Conservation (phyloP, 2,888 invertebrate genomes). For the Trichacis sp. region DNA sequence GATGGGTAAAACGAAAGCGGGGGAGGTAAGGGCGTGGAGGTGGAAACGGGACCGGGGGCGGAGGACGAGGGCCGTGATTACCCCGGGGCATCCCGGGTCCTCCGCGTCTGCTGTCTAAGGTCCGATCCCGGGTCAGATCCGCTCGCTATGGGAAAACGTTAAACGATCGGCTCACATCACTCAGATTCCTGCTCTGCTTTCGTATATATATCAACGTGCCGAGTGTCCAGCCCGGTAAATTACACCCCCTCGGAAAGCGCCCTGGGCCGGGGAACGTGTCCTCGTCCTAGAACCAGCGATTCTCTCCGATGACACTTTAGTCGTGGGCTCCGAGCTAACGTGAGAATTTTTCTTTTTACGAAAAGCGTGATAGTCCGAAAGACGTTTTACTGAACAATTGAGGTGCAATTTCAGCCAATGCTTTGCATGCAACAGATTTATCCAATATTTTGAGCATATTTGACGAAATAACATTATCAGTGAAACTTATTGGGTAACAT, state of each 20-base stretch:
- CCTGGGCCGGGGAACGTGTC: conserved; percentile 15
- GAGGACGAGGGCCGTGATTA: conserved; percentile 65
- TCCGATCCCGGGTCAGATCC: conserved; percentile 68
- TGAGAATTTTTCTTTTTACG: too few relatives aligned
- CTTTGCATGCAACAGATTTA: too few relatives aligned
- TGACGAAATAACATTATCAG: too few relatives aligned
- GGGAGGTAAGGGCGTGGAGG: conserved; percentile 30
- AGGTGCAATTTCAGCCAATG: too few relatives aligned
- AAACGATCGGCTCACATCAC: conserved; percentile 69
- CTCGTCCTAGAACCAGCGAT: too few relatives aligned
- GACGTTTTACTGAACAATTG: too few relatives aligned
- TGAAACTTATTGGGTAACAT: too few relatives aligned
- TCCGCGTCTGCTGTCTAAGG: conserved; percentile 53
- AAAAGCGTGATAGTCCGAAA: too few relatives aligned
- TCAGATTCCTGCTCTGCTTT: conserved; percentile 61
- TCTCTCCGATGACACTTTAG: too few relatives aligned
- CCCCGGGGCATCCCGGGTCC: conserved; percentile 63
- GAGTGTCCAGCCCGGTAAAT: conserved; percentile 33
- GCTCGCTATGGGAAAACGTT: conserved; percentile 67
- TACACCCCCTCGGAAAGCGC: conserved; percentile 28
- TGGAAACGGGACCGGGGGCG: conserved; percentile 60
- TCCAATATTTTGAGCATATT: too few relatives aligned
- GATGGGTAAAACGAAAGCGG: conserved; percentile 12
- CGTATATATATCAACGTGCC: conserved; percentile 38
- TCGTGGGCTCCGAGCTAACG: too few relatives aligned